Evolutionary conservation across 1,140 invertebrate species (phyloP).

Genomic region (Listronotus bonariensis): DNA sequence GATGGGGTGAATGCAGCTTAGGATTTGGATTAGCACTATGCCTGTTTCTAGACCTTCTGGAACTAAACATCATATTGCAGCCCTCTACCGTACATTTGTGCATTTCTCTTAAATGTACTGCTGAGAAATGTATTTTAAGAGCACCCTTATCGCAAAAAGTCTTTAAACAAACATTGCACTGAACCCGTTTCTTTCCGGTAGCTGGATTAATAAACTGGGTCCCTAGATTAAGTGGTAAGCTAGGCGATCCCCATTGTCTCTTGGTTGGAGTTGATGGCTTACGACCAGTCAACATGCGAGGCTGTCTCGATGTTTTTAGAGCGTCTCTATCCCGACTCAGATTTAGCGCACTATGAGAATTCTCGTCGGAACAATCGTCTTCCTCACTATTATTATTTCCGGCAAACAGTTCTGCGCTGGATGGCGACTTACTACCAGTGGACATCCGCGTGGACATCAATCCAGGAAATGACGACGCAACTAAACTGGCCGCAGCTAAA

Average conservation of each 20-base stretch:
- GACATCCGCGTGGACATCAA: conserved; percentile 51
- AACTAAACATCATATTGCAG: conserved; percentile 99
- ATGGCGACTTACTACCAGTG: conserved; percentile 54
- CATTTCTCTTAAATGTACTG: conserved; percentile 98
- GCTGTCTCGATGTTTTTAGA: conserved; percentile 52
- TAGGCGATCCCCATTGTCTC: conserved; percentile 83
- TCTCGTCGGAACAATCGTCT: conserved; percentile 69
- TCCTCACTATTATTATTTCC: conserved; percentile 57
- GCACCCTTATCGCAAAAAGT: conserved; percentile 99
- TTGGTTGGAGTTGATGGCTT: conserved; percentile 89
- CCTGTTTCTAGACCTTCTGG: conserved; percentile 90
- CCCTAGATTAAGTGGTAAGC: conserved; percentile 82
- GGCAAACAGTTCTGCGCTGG: conserved; percentile 52
- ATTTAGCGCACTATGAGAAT: conserved; percentile 70
- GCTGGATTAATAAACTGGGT: conserved; percentile 90
- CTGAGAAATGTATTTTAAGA: conserved; percentile 98
- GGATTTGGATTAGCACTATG: conserved; percentile 99
- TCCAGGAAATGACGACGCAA: conserved; percentile 56
- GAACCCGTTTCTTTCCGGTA: conserved; percentile 94
- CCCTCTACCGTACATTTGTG: conserved; percentile 98
- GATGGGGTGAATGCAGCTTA: conserved; percentile 94
- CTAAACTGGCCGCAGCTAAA: conserved; percentile 55
- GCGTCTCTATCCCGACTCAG: conserved; percentile 63
- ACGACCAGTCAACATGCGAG: conserved; percentile 58
- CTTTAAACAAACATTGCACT: conserved; percentile 97